Base-by-base conservation (phyloP, 2,797 vertebrate species). In the Esox lucius region DNA sequence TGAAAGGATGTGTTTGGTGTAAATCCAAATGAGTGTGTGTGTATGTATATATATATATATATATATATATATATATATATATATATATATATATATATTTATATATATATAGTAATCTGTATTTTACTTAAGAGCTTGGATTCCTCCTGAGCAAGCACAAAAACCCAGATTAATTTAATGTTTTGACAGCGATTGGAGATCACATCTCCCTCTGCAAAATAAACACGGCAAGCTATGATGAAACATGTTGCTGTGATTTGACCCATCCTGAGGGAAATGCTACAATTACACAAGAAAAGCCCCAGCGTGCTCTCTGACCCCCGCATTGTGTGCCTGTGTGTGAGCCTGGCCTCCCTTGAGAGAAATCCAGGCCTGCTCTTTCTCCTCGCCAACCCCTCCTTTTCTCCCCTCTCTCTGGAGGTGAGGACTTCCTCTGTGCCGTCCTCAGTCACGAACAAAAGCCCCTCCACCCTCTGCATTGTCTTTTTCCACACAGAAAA, bases 251-350 rank as follows among this genome's bases (percentile, higher is more conserved):
- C 74, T 74, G 78, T 81, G 73, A 79, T 76, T 68, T 81, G 82
- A 79, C 75, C 78, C 82, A 82, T 81, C 89, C 86, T 86, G 69
- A 66, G 84, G 87, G 86, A 86, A 78, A 80, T 82, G 76, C 82
- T 87, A 85, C 84, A 88, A 81, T 89, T 88, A 79, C 78, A 80
- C 31, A 83, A 80, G 78, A 82, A 87, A 86, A 82, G 79, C 88
- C 83, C 71, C 77, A 31, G 56, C 51, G 71, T 74, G 86, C 85
- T 81, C 85, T 87, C 74, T 89, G 81, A 86, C 85, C 84, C 82
- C 84, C 80, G 70, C 74, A 75, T 81, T 86, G 80, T 85, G 70
- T 82, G 35, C 64, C 64, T 68, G 75, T 72, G 74, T 83, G 69
- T 85, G 67, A 79, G 67, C 59, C 15, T n/a, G 2, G 31, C 64